Percentiles rank a stretch among this genome's conserved stretches.
Evolutionary conservation across 2,113 vertebrate genomes (phyloP).

Genomic region (Percopsis transmontana): DNA sequence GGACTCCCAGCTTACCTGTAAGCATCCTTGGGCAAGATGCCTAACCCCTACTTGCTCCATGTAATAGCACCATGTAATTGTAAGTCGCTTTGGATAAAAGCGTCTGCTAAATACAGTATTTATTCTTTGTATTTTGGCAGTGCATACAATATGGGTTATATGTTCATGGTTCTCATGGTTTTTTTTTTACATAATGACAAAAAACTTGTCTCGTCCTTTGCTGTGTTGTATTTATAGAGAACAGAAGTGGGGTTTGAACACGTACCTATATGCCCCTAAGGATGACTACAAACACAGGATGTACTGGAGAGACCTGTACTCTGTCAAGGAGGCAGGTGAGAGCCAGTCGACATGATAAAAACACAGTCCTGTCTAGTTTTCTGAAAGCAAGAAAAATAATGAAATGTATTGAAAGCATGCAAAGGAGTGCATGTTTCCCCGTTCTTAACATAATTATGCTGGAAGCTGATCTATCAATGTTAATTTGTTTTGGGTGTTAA

Average conservation of each 20-base stretch:
- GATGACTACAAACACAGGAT: slow-evolving; percentile 99
- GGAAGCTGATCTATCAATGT: slow-evolving; percentile 3
- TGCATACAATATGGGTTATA: too few species aligned
- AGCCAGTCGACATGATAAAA: not conserved
- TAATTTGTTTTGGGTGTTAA: not conserved
- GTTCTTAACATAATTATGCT: slow-evolving; percentile 9
- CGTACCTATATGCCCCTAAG: slow-evolving; percentile 97
- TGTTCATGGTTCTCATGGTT: too few species aligned
- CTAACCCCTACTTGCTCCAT: too few species aligned
- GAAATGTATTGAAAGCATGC: not conserved
- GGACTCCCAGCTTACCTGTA: too few species aligned
- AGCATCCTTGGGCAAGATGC: too few species aligned
- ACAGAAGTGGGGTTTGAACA: slow-evolving; percentile 95
- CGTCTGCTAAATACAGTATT: too few species aligned
- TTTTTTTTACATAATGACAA: too few species aligned
- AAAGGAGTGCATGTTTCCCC: not conserved
- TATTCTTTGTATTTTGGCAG: too few species aligned
- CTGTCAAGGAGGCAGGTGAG: slow-evolving; percentile 92
- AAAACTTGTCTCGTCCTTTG: not conserved
- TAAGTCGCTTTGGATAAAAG: too few species aligned
- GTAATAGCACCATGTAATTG: too few species aligned
- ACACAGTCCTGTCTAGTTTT: not conserved
- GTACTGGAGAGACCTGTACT: slow-evolving; percentile 99
- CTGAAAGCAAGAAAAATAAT: too few species aligned
- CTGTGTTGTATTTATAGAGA: slow-evolving; percentile 76